These are phyloP conservation scores for Sitophilus oryzae DNA, from an alignment of 1,140 invertebrate species.

Conservation along the genomic window DNA sequence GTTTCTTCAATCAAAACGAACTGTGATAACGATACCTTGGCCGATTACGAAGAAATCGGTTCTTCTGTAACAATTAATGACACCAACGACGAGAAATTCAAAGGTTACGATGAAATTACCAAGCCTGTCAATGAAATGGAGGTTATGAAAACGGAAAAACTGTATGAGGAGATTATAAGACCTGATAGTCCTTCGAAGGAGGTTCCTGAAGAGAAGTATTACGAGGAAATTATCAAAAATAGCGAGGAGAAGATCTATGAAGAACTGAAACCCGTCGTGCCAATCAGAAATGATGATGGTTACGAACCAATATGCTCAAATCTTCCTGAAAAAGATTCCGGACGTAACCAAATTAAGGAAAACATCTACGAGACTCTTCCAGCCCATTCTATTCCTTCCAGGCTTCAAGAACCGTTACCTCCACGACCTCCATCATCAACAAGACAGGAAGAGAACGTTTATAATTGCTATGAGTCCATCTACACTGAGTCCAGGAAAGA, in stretches of 20 bases:
- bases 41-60: constrained; percentile 17
- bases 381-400: constrained; percentile 13
- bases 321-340: neutral
- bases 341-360: too few relatives aligned
- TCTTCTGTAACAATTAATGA: neutral
- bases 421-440: constrained; percentile 30
- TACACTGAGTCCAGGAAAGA: constrained; percentile 27
- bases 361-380: constrained; percentile 39
- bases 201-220: neutral
- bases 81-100: constrained; percentile 13
- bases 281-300: constrained; percentile 28
- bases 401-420: constrained; percentile 29
- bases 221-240: constrained; percentile 2
- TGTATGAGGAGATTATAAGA: constrained; percentile 9
- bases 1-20: neutral
- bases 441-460: constrained; percentile 25
- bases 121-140: constrained; percentile 14
- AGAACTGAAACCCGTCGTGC: constrained; percentile 23
- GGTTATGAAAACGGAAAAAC: neutral
- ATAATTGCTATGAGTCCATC: constrained; percentile 41
- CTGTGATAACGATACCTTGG: neutral
- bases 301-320: constrained; percentile 25
- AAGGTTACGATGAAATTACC: constrained; percentile 16
- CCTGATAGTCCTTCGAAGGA: neutral
- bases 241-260: constrained; percentile 31